Base-by-base conservation (phyloP, 2,888 invertebrate species). In the Labia minor region DNA sequence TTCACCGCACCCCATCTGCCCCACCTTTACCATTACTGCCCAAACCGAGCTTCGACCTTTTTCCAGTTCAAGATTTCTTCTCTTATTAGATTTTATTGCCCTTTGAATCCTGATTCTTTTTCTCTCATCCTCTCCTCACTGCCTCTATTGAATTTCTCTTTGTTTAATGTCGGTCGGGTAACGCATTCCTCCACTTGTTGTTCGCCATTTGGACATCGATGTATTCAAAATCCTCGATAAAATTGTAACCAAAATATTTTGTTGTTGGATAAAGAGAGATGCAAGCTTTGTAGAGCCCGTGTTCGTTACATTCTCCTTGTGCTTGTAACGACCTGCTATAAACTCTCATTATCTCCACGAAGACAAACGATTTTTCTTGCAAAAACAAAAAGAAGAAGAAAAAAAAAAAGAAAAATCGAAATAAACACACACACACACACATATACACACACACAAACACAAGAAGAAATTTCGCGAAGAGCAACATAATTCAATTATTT, bases 311-410 rank as follows among this genome's bases (percentile, higher is more conserved):
- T 49, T 49, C 49, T 16, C 49, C 49, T n/a, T 49, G 16, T 49
- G 49, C 49, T 49, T 49, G 49, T 49, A 49, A 49, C 49, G 49
- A 49, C 49, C 49, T 2, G 49, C 49, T 49, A 49, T 49, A 49
- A 49, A 49, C 49, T 49, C 49, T 49, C 49, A 49, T 49, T 49
- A 49, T n/a, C 49, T 49, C 49, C 49, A 14, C 49, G 3, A 11
- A 49, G 49, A 49, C 49, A 49, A 16, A 49, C 49, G 49, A 49
- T 49, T n/a, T 49, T 49, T 14, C 16, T 8, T 11, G 49, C 49
- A 49, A 49, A 49, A 49, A 26, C 3, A 26, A 26, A 26, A 26
- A 26, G 8, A 26, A 26, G 8, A 26, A 26, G 8, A 26, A 26
- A 26, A 26, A 6, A 6, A 3, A 3, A 8, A 26, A 26, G 26